phyloP scores from a whole-genome alignment of 1,140 invertebrate genomes.

The Phortica variegata region DNA sequence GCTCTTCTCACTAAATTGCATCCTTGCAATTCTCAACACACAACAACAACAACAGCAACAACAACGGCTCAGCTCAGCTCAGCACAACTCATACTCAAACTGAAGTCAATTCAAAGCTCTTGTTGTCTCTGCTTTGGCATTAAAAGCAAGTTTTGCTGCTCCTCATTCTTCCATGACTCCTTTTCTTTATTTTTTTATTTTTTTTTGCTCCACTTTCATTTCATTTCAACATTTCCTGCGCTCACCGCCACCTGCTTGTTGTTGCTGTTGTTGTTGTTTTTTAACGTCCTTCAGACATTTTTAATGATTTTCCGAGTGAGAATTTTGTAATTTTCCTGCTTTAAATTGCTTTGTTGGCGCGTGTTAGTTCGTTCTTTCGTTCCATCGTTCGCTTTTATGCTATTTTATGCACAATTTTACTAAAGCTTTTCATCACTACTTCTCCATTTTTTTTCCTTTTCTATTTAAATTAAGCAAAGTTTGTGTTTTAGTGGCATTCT shows the following conservation, averaged over 20 bases:
- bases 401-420: slow-evolving; percentile 17
- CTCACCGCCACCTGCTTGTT: background rate
- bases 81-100: too few relatives aligned
- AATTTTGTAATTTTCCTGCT: slow-evolving; percentile 35
- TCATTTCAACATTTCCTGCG: slow-evolving; percentile 37
- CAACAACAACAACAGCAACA: too few relatives aligned
- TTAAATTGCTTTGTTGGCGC: slow-evolving; percentile 41
- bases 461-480: too few relatives aligned
- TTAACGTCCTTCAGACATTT: slow-evolving; percentile 35
- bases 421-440: too few relatives aligned
- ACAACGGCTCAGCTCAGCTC: too few relatives aligned
- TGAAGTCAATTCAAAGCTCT: too few relatives aligned
- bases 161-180: slow-evolving; percentile 20
- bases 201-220: slow-evolving; percentile 13
- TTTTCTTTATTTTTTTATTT: too few relatives aligned
- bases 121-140: background rate
- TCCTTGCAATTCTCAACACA: too few relatives aligned
- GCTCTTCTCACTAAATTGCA: slow-evolving; percentile 44
- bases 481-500: too few relatives aligned
- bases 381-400: slow-evolving; percentile 6
- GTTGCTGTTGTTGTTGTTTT: background rate
- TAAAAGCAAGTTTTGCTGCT: slow-evolving; percentile 9
- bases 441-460: too few relatives aligned
- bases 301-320: slow-evolving; percentile 49
- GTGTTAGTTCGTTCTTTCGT: background rate